A percentile compares a stretch with the other conserved stretches of the same genome.
Conservation (phyloP, 2,113 vertebrate species). For the Dromas ardeola region DNA sequence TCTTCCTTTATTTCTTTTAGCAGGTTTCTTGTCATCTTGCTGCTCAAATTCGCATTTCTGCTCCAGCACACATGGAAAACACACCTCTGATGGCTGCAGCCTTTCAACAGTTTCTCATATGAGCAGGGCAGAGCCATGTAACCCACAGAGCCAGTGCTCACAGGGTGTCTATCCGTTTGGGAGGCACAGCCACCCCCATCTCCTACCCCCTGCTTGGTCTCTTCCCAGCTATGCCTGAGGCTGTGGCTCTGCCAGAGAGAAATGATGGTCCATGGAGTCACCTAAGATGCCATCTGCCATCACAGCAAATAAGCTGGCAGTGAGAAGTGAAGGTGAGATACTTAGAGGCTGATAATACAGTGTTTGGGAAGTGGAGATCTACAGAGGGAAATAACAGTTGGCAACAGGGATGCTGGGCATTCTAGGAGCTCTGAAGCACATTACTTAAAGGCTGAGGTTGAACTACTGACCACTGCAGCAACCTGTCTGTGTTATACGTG, state of each 20-base stretch:
- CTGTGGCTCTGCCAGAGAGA: not conserved
- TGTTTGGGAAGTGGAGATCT: not conserved
- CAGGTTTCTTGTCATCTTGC: conserved; percentile 57
- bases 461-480: not conserved
- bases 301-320: not conserved
- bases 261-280: not conserved
- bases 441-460: not conserved
- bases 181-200: fast-evolving
- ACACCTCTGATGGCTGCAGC: conserved; percentile 22
- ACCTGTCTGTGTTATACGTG: not conserved
- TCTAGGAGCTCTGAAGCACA: not conserved
- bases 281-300: not conserved
- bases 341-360: not conserved
- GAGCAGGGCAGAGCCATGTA: not conserved
- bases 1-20: conserved; percentile 62
- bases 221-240: not conserved
- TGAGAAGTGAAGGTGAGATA: not conserved
- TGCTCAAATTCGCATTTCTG: not conserved
- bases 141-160: fast-evolving
- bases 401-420: not conserved
- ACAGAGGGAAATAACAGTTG: not conserved
- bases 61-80: not conserved
- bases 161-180: not conserved
- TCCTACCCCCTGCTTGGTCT: not conserved
- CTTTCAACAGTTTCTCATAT: conserved; percentile 70